A percentile compares a stretch with the other conserved stretches of the same genome.
Evolutionary conservation across 2,888 invertebrate genomes (phyloP).

Genomic region (Ornithoptera priamus): DNA sequence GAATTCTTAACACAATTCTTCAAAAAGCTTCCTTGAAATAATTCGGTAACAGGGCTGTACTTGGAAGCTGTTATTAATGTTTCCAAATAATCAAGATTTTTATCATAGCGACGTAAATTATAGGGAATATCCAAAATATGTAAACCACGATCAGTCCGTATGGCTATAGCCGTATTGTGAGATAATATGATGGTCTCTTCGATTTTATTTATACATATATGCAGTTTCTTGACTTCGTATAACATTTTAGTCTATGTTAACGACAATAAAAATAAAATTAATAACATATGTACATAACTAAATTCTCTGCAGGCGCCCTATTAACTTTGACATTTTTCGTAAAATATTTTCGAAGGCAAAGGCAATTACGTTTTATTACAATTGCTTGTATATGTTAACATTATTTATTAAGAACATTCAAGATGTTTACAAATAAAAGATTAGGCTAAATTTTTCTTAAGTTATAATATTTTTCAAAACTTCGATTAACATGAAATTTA

Average conservation of each 20-base stretch:
- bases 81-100: constrained; percentile 52
- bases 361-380: background rate
- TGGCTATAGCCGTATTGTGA: constrained; percentile 50
- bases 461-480: no score
- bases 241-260: constrained; percentile 37
- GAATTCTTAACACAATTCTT: constrained; percentile 48
- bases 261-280: background rate
- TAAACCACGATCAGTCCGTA: constrained; percentile 56
- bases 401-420: no score
- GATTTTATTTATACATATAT: constrained; percentile 48
- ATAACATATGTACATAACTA: background rate
- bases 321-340: background rate
- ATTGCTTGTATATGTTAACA: no score
- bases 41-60: constrained; percentile 48
- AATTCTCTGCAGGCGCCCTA: background rate
- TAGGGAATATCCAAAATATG: constrained; percentile 53
- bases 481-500: background rate
- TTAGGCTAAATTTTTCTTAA: no score
- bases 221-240: constrained; percentile 52
- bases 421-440: no score
- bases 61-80: constrained; percentile 47
- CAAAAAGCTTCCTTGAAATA: constrained; percentile 47
- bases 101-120: constrained; percentile 55
- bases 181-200: constrained; percentile 51
- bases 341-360: background rate